These are phyloP conservation scores for Alethe diademata DNA, from an alignment of 2,113 vertebrate species.

Conservation along the genomic window DNA sequence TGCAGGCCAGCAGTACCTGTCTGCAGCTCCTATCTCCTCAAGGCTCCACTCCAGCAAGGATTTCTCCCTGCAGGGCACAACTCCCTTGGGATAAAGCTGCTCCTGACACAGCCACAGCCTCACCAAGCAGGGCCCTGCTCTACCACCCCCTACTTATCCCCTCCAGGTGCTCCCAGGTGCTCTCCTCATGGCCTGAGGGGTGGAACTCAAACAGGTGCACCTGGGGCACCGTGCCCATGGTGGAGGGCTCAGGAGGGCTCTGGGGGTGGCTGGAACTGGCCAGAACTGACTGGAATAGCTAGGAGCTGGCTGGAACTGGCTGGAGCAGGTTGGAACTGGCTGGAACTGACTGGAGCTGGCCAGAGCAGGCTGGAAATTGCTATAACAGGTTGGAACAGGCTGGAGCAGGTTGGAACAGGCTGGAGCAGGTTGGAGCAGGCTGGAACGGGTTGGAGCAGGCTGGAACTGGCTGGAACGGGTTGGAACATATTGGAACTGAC, in stretches of 20 bases:
- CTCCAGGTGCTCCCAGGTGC: fast-evolving
- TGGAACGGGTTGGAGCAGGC: too few species aligned
- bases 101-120: fast-evolving
- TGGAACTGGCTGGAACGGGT: fast-evolving
- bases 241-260: too few species aligned
- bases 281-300: fast-evolving
- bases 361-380: not conserved
- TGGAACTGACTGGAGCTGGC: not conserved
- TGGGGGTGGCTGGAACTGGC: not conserved
- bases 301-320: fast-evolving
- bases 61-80: fast-evolving
- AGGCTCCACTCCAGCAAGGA: fast-evolving
- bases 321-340: not conserved
- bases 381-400: too few species aligned
- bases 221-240: fast-evolving
- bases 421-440: too few species aligned
- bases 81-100: fast-evolving
- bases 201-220: fast-evolving
- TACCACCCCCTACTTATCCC: fast-evolving
- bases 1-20: fast-evolving
- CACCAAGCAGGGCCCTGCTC: fast-evolving
- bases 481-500: fast-evolving
- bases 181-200: fast-evolving
- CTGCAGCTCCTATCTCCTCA: not conserved
- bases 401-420: fast-evolving